These are phyloP conservation scores for Linnaemya vulpina DNA, from an alignment of 2,888 invertebrate genomes.

Conservation along the genomic window DNA sequence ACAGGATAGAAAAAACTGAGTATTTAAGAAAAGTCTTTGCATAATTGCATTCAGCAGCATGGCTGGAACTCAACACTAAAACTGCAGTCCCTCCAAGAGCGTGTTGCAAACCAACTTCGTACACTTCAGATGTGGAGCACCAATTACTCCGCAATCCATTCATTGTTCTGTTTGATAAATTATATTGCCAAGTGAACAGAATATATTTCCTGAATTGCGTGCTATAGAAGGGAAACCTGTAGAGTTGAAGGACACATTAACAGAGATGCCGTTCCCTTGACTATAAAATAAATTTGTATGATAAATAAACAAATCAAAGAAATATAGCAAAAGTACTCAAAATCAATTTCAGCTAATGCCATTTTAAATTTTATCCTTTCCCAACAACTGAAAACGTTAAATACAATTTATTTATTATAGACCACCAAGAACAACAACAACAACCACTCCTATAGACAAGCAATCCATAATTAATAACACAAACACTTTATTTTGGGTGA, in stretches of 20 bases:
- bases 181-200: too few relatives aligned
- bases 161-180: too few relatives aligned
- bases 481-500: not conserved
- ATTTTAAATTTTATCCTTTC: constrained; percentile 32
- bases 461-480: not conserved
- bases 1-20: constrained; percentile 32
- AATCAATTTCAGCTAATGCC: constrained; percentile 39
- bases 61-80: constrained; percentile 21
- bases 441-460: not conserved
- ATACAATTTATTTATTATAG: not conserved
- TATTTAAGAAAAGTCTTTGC: constrained; percentile 54
- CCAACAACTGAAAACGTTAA: constrained; percentile 13
- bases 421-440: not conserved
- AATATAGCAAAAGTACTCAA: constrained; percentile 20
- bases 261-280: not conserved
- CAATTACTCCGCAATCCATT: too few relatives aligned
- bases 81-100: constrained; percentile 13
- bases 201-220: not conserved
- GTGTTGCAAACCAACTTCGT: not conserved
- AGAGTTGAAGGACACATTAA: not conserved
- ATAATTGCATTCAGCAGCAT: constrained; percentile 63
- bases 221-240: constrained; percentile 7
- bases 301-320: constrained; percentile 18
- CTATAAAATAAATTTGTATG: not conserved
- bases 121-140: too few relatives aligned